These are phyloP conservation scores for Oeneis ivallda DNA, from an alignment of 2,888 invertebrate genomes.

Conservation along the genomic window DNA sequence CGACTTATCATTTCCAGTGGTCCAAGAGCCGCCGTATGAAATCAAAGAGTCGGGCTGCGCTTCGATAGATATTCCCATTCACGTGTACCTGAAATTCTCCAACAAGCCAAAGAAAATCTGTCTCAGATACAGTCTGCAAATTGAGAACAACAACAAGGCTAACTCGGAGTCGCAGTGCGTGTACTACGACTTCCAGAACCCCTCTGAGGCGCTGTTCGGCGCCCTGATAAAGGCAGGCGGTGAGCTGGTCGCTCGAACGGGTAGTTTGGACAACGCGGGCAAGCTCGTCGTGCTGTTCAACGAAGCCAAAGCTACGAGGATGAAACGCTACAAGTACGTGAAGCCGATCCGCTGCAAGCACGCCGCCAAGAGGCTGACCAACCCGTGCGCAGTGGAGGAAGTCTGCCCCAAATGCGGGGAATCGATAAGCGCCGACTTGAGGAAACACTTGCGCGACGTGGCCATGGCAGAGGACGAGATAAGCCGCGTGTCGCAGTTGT, in stretches of 20 bases:
- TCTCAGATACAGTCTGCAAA: slow-evolving; percentile 68
- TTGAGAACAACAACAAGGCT: slow-evolving; percentile 66
- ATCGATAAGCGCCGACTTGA: slow-evolving; percentile 60
- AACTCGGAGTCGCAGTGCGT: slow-evolving; percentile 67
- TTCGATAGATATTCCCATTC: slow-evolving; percentile 74
- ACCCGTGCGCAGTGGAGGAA: slow-evolving; percentile 56
- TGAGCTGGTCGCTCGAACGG: slow-evolving; percentile 61
- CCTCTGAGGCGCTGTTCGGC: slow-evolving; percentile 62
- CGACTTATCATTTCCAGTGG: slow-evolving; percentile 57
- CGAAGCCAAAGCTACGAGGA: slow-evolving; percentile 47
- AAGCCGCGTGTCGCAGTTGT: slow-evolving; percentile 62
- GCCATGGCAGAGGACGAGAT: slow-evolving; percentile 70
- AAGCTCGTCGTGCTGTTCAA: slow-evolving; percentile 57
- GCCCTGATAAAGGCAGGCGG: slow-evolving; percentile 72
- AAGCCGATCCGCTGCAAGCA: slow-evolving; percentile 63
- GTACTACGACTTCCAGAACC: slow-evolving; percentile 73
- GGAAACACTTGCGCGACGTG: slow-evolving; percentile 61
- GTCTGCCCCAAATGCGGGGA: slow-evolving; percentile 67
- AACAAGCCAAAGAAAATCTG: slow-evolving; percentile 71
- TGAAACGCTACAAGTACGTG: slow-evolving; percentile 61
- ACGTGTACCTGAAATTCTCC: slow-evolving; percentile 74
- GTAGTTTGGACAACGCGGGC: slow-evolving; percentile 43
- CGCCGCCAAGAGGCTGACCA: slow-evolving; percentile 49
- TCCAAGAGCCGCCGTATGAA: slow-evolving; percentile 78
- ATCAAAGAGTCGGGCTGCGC: slow-evolving; percentile 76